These are phyloP conservation scores for Mus spretus DNA, from an alignment of 2,797 vertebrate species.

Conservation along the genomic window DNA sequence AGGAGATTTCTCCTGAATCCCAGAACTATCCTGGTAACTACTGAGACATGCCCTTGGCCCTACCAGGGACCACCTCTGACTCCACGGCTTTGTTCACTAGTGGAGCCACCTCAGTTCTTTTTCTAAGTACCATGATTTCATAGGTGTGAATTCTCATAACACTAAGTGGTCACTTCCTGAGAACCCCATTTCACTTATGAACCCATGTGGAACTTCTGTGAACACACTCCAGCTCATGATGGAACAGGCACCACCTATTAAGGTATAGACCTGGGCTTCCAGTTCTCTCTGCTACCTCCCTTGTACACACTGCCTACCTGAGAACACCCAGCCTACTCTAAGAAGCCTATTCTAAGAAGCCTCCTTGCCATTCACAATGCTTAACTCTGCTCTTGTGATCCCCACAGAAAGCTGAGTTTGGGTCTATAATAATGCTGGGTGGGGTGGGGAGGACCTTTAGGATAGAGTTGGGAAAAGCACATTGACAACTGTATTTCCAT, in stretches of 20 bases:
- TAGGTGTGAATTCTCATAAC: neutral
- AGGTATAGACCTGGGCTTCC: neutral
- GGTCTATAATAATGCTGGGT: too few relatives aligned
- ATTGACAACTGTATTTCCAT: accelerated
- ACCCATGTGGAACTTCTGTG: neutral
- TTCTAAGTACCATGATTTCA: neutral
- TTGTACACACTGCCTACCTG: neutral
- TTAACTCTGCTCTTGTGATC: neutral
- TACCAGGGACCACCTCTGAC: neutral
- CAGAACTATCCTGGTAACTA: neutral
- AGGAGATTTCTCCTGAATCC: neutral
- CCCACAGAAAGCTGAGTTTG: neutral
- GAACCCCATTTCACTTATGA: too few relatives aligned
- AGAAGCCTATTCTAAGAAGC: neutral
- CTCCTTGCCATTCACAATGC: neutral
- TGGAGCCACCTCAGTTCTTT: neutral
- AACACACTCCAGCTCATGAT: accelerated
- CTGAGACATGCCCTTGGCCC: neutral
- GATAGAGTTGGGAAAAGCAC: neutral
- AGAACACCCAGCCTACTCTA: neutral
- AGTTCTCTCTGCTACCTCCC: neutral
- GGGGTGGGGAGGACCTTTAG: neutral
- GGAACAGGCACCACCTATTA: accelerated
- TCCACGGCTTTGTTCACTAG: neutral
- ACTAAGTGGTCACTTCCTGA: neutral